Base-by-base conservation (phyloP, 2,797 vertebrate genomes). In the Danionella dracula region DNA sequence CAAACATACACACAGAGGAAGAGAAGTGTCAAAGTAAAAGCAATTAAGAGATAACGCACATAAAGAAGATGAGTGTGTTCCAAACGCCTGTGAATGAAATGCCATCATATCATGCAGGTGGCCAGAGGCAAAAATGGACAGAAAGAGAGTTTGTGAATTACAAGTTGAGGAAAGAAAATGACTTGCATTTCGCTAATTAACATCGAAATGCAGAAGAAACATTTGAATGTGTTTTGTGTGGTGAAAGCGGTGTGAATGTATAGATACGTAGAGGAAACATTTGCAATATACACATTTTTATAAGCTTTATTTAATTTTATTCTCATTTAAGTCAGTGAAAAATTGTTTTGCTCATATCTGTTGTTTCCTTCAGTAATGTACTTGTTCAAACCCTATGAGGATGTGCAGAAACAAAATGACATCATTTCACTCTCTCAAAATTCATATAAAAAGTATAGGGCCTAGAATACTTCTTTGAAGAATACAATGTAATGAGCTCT, bases 11-110 rank as follows among this genome's bases (percentile, higher is more conserved):
- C 23, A 27, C 23, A 27, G 23, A 27, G 23, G 3, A 27, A 27
- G 23, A 27, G 23, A 27, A 27, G 23, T 27, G 23, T 27, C 50
- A 79, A 77, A 76, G 78, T 71, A 79, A 65, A 83, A 61, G 73
- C 79, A 84, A 85, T 87, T 85, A 85, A 82, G 76, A 66, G 66
- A 84, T 82, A 79, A 79, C 79, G 77, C 75, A 84, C 81, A 84
- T 82, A 82, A 75, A 50, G 70, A 68, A 73, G 78, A 79, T 15
- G 78, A 82, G 71, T 81, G 73, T 78, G 82, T 72, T 75, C 76
- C 59, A 50, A 38, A 57, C 13, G 4, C 16, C 13, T 56, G 32
- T 35, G 9, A 34, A 15, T 55, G 62, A 45, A 13, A 55, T 50
- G 8, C 27, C 27, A 45, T 19, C 41, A 42, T 38, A 38, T 54